Evolutionary conservation across 2,797 vertebrate species (phyloP).

Genomic region (Thamnophis elegans): DNA sequence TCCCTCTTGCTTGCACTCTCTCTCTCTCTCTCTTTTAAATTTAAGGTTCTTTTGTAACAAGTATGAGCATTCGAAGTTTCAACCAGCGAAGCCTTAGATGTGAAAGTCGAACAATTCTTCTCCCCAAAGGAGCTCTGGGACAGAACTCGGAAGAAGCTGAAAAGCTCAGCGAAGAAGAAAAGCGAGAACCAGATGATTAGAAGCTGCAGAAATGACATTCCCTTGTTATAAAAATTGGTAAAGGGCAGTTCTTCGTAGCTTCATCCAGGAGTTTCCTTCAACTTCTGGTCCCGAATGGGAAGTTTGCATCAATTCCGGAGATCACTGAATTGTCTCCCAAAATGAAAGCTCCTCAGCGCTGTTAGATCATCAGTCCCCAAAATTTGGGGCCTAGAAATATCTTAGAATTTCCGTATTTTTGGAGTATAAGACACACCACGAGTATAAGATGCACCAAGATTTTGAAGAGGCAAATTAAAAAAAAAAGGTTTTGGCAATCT

Average conservation of each 20-base stretch:
- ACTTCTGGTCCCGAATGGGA: not conserved
- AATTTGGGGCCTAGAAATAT: not conserved
- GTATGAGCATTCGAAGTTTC: slow-evolving; percentile 76
- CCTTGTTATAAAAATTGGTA: not conserved
- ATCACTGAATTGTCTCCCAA: not conserved
- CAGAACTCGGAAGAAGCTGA: slow-evolving; percentile 17
- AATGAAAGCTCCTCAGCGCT: not conserved
- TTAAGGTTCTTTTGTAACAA: slow-evolving; percentile 81
- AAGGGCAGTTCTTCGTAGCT: not conserved
- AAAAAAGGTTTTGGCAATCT: no score
- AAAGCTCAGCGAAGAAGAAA: not conserved
- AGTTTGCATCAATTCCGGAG: not conserved
- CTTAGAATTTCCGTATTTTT: not conserved
- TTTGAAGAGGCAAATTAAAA: no score
- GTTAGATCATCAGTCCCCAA: not conserved
- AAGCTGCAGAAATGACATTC: not conserved
- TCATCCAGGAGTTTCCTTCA: not conserved
- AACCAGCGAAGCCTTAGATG: slow-evolving; percentile 84
- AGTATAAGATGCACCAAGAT: no score
- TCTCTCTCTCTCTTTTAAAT: slow-evolving; percentile 16
- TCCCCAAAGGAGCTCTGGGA: slow-evolving; percentile 56
- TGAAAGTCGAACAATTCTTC: slow-evolving; percentile 74
- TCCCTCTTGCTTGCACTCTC: not conserved
- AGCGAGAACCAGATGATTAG: not conserved
- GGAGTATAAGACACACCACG: no score